Evolutionary conservation across 2,797 vertebrate species (phyloP).

Genomic region (Siniperca obscura): DNA sequence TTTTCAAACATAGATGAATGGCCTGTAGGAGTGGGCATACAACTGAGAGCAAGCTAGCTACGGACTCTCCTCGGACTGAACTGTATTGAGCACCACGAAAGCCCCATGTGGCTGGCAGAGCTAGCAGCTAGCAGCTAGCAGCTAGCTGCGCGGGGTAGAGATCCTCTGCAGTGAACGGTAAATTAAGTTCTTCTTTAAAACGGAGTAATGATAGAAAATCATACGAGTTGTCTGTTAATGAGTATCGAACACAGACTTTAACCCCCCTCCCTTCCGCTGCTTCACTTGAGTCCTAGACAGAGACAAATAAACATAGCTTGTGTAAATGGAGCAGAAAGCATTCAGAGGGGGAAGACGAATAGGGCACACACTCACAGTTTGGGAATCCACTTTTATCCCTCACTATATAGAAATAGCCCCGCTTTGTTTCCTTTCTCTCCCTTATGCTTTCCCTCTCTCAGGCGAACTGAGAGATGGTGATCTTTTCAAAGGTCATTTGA

Average conservation of each 20-base stretch:
- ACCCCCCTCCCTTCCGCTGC: constrained; percentile 1
- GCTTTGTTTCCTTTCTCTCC: constrained; percentile 28
- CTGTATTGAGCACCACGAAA: constrained; percentile 69
- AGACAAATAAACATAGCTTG: constrained; percentile 65
- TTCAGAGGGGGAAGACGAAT: constrained; percentile 44
- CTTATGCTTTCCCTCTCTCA: constrained; percentile 44
- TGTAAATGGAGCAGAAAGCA: constrained; percentile 74
- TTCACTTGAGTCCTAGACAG: constrained; percentile 57
- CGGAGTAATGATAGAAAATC: constrained; percentile 31
- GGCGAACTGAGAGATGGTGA: constrained; percentile 71
- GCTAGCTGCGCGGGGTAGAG: constrained; percentile 27
- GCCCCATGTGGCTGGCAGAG: constrained; percentile 31
- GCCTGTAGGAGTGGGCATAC: constrained; percentile 45
- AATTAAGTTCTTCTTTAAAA: constrained; percentile 46
- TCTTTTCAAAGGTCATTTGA: constrained; percentile 82
- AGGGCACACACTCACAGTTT: constrained; percentile 59
- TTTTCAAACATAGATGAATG: constrained; percentile 56
- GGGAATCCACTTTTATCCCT: constrained; percentile 75
- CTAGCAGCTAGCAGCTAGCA: constrained; percentile 46
- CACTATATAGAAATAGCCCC: constrained; percentile 61
- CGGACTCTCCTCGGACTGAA: constrained; percentile 45
- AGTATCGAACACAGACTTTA: constrained; percentile 24
- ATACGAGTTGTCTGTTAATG: constrained; percentile 32
- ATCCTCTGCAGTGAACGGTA: not conserved
- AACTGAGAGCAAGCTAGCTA: constrained; percentile 28